Evolutionary conservation across 2,888 invertebrate genomes (phyloP).

Genomic region (Orthonevra nobilis): DNA sequence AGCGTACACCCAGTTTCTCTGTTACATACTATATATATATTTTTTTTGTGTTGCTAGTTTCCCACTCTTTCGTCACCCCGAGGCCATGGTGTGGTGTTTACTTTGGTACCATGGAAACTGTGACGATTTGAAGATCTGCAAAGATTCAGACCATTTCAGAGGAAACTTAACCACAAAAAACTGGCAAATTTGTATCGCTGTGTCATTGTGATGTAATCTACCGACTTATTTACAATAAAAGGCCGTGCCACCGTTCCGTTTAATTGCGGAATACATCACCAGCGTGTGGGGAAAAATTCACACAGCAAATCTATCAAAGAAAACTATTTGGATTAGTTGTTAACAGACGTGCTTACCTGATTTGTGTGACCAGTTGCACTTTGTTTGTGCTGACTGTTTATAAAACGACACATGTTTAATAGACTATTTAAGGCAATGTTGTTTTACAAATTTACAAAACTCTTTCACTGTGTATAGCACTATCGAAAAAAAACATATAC

Average conservation of each 20-base stretch:
- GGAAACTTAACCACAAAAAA: too few relatives aligned
- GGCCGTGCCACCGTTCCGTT: constrained; percentile 2
- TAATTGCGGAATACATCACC: constrained; percentile 16
- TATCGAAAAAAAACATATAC: too few relatives aligned
- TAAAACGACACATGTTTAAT: too few relatives aligned
- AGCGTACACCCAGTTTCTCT: constrained; percentile 56
- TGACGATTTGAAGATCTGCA: constrained; percentile 37
- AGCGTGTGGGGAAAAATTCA: neutral
- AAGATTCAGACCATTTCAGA: constrained; percentile 14
- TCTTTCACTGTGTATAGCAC: too few relatives aligned
- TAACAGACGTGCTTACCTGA: neutral
- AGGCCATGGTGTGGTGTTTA: neutral
- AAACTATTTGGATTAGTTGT: neutral
- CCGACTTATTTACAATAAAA: constrained; percentile 28
- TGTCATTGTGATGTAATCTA: constrained; percentile 37
- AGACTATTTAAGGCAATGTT: too few relatives aligned
- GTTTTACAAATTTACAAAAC: too few relatives aligned
- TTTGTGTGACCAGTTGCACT: neutral
- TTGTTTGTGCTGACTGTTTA: too few relatives aligned
- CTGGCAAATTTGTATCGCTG: constrained; percentile 11
- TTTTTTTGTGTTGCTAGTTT: constrained; percentile 33
- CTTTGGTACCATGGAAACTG: constrained; percentile 35
- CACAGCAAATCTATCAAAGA: neutral
- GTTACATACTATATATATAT: too few relatives aligned
- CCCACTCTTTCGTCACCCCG: constrained; percentile 57